These are phyloP conservation scores for Zonitis immaculata DNA, from an alignment of 2,888 invertebrate genomes.

Conservation along the genomic window DNA sequence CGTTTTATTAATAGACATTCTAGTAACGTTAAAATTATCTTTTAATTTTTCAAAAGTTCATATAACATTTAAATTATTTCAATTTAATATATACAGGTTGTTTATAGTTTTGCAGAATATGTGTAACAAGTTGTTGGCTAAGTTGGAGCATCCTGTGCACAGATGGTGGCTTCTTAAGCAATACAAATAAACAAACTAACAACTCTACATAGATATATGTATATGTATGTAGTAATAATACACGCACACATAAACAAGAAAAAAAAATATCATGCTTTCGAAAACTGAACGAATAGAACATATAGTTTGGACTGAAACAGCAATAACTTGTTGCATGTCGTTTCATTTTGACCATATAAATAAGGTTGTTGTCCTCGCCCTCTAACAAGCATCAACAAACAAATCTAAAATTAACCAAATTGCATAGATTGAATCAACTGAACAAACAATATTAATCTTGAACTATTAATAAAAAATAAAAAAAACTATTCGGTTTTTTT, in stretches of 20 bases:
- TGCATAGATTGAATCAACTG: too few relatives aligned
- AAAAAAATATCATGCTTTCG: constrained; percentile 26
- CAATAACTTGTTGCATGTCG: constrained; percentile 29
- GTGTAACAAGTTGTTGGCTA: constrained; percentile 36
- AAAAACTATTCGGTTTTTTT: too few relatives aligned
- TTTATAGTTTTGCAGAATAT: constrained; percentile 29
- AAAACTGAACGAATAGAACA: constrained; percentile 20
- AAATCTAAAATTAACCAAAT: constrained; percentile 15
- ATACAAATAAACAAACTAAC: constrained; percentile 33
- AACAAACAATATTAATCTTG: too few relatives aligned
- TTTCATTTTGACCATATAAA: constrained; percentile 24
- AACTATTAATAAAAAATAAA: too few relatives aligned
- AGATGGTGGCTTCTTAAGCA: constrained; percentile 25
- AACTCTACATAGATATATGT: neutral
- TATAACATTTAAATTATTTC: neutral
- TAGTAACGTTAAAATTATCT: too few relatives aligned
- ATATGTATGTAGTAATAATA: too few relatives aligned
- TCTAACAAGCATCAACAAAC: constrained; percentile 12
- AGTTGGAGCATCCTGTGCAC: constrained; percentile 18
- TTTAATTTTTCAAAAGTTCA: too few relatives aligned
- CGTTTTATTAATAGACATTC: too few relatives aligned
- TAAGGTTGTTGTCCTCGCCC: constrained; percentile 15
- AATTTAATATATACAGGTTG: constrained; percentile 14
- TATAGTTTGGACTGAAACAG: constrained; percentile 24
- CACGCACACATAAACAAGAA: constrained; percentile 20